Base-by-base conservation (phyloP, 2,797 vertebrate genomes). In the Poecilia wingei region DNA sequence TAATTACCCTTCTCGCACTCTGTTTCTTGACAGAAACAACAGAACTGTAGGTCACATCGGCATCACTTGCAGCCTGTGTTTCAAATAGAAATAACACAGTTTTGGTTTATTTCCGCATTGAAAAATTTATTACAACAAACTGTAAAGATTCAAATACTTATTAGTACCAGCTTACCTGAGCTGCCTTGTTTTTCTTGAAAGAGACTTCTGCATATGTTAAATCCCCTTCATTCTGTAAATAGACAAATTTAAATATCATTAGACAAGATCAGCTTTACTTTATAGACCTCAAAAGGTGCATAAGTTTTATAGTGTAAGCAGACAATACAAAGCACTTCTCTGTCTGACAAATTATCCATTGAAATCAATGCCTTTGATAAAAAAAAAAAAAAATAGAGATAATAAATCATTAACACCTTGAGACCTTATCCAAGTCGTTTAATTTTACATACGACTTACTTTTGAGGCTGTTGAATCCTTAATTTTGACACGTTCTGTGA, bases 41-140 rank as follows among this genome's bases (percentile, higher is more conserved):
- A 4, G 83, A 76, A 41, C 66, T 84, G 79, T 87, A 90, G 0
- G 25, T 28, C 13, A 86, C 66, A 0, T 84, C 78, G 14, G 1
- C 45, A 28, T 79, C 81, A 33, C 28, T 55, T 43, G 46, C 53
- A 61, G n/a, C 18, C 89, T 92, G 71, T 7, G 45, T 12, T 22
- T 1, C 64, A 28, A 74, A 74, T 6, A 71, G 25, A 68, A 41
- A 66, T 22, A 66, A 68, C 18, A 39, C 20, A 25, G 20, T 39
- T 41, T 68, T 41, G 22, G 5, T 41, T 3, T 12, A 12, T 68
- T 41, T 68, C 18, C 20, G 25, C 20, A 68, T 10, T 41, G 36
- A 41, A 1, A 12, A 25, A 5, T 4, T 22, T 20, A 10, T 68
- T 36, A 68, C 20, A 39, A 16, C 28, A 33, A 33, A 61, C 28